These are phyloP conservation scores for Bradypus variegatus DNA, from an alignment of 2,797 vertebrate genomes.

Conservation along the genomic window DNA sequence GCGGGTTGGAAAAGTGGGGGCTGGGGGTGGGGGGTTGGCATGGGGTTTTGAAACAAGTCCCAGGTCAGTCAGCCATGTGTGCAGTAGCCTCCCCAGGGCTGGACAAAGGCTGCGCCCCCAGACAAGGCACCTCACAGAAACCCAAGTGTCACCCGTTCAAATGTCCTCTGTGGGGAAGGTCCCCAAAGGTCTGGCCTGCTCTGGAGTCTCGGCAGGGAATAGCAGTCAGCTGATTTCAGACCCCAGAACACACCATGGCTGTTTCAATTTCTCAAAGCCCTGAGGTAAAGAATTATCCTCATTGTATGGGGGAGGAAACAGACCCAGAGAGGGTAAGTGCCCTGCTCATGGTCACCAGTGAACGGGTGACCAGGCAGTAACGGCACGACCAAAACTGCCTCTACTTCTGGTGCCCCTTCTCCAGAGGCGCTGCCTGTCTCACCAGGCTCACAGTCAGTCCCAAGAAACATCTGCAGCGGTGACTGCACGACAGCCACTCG, in stretches of 20 bases:
- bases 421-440: no score
- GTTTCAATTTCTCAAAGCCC: neutral
- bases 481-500: neutral
- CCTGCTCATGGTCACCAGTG: neutral
- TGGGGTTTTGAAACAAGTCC: neutral
- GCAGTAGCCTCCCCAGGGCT: neutral
- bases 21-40: no score
- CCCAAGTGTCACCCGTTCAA: neutral
- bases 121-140: neutral
- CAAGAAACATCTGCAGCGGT: neutral
- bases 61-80: neutral
- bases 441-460: neutral
- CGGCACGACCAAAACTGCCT: neutral
- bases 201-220: neutral
- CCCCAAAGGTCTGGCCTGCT: neutral
- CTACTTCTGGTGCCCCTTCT: neutral
- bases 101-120: neutral
- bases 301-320: neutral
- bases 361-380: neutral
- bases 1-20: no score
- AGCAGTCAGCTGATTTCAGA: neutral
- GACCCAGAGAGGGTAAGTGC: neutral
- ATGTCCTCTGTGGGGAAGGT: neutral
- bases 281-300: neutral
- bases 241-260: neutral